phyloP scores from a whole-genome alignment of 2,113 vertebrate species.

The Tupaia chinensis region DNA sequence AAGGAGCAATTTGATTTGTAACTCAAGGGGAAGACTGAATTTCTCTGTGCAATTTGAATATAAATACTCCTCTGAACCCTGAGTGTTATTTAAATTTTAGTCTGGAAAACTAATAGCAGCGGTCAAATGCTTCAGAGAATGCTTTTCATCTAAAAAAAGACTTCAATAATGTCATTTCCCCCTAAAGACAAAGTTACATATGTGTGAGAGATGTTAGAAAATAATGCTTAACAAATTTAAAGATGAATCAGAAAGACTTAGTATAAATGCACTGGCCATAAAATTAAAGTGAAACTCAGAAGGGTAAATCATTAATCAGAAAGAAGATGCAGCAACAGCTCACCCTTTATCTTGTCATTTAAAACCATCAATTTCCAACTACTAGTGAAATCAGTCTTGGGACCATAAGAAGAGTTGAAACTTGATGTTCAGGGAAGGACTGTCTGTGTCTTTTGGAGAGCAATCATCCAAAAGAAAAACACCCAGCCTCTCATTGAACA shows the following conservation, averaged over 20 bases:
- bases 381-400: not conserved
- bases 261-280: not conserved
- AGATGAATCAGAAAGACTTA: constrained; percentile 26
- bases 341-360: not conserved
- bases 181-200: constrained; percentile 51
- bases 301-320: not conserved
- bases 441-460: not conserved
- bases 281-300: constrained; percentile 39
- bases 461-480: not conserved
- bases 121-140: constrained; percentile 35
- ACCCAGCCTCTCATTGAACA: not conserved
- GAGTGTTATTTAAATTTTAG: constrained; percentile 59
- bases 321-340: not conserved
- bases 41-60: constrained; percentile 62
- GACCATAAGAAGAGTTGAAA: not conserved
- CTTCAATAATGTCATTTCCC: not conserved
- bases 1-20: constrained; percentile 51
- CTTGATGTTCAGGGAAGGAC: not conserved
- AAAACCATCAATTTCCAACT: not conserved
- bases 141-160: constrained; percentile 60
- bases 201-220: constrained; percentile 22
- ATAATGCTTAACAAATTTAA: constrained; percentile 42
- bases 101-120: constrained; percentile 62
- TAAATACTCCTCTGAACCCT: constrained; percentile 41
- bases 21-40: constrained; percentile 40